Percentiles rank a stretch among this genome's conserved stretches.
These are phyloP conservation scores for Drosophila tsacasi DNA, from an alignment of 1,140 invertebrate species.

Conservation along the genomic window DNA sequence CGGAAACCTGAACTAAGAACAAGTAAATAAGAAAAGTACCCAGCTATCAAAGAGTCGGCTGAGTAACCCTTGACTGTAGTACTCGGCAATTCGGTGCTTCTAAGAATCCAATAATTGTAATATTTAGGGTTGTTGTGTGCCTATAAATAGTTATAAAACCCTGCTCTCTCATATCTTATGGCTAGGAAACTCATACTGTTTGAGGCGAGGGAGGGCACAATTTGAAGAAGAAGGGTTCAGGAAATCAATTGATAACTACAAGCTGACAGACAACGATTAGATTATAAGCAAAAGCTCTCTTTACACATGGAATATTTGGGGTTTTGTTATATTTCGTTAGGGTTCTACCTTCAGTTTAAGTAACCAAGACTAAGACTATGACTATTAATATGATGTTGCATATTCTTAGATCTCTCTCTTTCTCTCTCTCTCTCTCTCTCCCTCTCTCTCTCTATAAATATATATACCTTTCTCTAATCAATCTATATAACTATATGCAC, in stretches of 20 bases:
- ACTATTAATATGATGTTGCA: fast-evolving
- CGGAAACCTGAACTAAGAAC: neutral
- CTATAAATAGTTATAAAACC: neutral
- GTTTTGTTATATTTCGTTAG: neutral
- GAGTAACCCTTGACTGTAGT: neutral
- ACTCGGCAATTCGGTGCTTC: neutral
- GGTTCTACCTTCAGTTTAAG: neutral
- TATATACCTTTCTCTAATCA: too few species aligned
- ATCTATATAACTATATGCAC: too few species aligned
- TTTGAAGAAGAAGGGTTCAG: neutral
- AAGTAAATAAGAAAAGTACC: neutral
- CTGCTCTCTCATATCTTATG: neutral
- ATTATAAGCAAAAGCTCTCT: neutral
- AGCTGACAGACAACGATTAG: slow-evolving; percentile 8
- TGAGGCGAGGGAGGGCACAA: neutral
- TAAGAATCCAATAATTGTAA: neutral
- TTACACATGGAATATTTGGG: neutral
- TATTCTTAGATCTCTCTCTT: neutral
- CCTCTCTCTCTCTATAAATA: too few species aligned
- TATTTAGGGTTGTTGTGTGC: neutral
- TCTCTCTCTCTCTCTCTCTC: too few species aligned
- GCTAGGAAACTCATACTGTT: neutral
- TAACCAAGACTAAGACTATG: too few species aligned
- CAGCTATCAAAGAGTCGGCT: too few species aligned
- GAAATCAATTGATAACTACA: slow-evolving; percentile 6